These are phyloP conservation scores for Caenorhabditis inopinata DNA, from an alignment of 1,140 invertebrate species.

Conservation along the genomic window DNA sequence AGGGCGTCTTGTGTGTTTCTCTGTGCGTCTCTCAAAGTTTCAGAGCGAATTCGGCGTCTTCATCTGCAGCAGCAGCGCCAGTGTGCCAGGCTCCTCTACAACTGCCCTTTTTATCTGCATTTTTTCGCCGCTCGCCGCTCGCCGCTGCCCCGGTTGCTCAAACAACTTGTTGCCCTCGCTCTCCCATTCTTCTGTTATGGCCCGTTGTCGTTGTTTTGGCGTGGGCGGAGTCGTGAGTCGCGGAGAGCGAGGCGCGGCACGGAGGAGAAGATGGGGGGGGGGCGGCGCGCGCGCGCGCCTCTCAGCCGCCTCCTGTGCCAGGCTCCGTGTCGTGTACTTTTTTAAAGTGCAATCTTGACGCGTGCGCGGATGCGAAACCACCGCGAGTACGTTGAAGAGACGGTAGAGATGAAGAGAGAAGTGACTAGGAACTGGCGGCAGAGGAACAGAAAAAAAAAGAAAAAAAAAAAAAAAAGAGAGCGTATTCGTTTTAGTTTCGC, in stretches of 20 bases:
- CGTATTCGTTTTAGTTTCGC: slow-evolving; percentile 20
- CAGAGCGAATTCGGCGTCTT: background rate
- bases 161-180: background rate
- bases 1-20: slow-evolving; percentile 15
- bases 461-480: background rate
- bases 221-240: slow-evolving; percentile 13
- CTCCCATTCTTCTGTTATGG: background rate
- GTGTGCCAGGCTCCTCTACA: slow-evolving; percentile 28
- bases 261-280: background rate
- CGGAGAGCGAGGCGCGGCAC: slow-evolving; percentile 9
- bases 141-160: background rate
- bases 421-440: background rate
- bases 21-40: background rate
- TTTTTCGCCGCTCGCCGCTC: no score
- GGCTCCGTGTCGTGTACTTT: slow-evolving; percentile 17
- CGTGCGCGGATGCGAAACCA: background rate
- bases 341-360: background rate
- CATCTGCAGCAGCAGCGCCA: background rate
- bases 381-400: background rate
- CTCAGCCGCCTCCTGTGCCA: background rate
- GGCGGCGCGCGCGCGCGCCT: background rate
- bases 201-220: no score
- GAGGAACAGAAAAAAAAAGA: background rate
- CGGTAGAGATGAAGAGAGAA: background rate
- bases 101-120: slow-evolving; percentile 10